Percentiles rank a stretch among this genome's conserved stretches.
phyloP scores from a whole-genome alignment of 64 coral and sea anemone species.

The Pachyseris speciosa region DNA sequence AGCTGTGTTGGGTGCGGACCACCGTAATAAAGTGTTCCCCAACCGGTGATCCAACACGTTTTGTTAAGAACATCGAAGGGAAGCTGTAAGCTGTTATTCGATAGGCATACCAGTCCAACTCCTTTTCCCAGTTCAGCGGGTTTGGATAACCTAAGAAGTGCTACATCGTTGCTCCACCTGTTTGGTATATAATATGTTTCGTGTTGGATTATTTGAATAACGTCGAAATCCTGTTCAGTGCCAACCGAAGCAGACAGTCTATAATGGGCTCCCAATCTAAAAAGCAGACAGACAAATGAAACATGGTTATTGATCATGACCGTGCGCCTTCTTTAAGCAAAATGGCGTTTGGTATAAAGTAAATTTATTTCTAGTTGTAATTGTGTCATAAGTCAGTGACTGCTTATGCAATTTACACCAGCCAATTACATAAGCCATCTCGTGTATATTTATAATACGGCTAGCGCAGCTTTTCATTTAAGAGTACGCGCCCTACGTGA shows the following conservation, averaged over 20 bases:
- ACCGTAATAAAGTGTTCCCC: conserved; percentile 17
- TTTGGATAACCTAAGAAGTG: neutral
- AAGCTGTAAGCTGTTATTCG: neutral
- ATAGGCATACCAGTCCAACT: neutral
- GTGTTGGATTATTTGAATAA: neutral
- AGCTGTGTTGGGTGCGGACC: conserved; percentile 27
- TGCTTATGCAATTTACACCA: too few relatives aligned
- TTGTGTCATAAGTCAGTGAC: too few relatives aligned
- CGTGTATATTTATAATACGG: too few relatives aligned
- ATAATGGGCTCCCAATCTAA: conserved; percentile 4
- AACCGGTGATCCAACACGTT: conserved; percentile 46
- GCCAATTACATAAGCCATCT: too few relatives aligned
- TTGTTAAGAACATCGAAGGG: neutral
- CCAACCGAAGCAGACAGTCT: neutral
- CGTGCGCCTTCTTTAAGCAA: too few relatives aligned
- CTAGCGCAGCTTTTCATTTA: too few relatives aligned
- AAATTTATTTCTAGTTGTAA: too few relatives aligned
- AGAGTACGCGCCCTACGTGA: too few relatives aligned
- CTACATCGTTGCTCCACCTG: neutral
- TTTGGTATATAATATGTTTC: neutral
- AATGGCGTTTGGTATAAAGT: too few relatives aligned
- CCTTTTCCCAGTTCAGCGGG: neutral
- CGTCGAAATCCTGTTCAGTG: neutral
- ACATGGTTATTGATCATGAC: too few relatives aligned
- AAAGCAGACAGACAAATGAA: neutral